Conservation (phyloP, 2,888 invertebrate species). For the Diaperis boleti region DNA sequence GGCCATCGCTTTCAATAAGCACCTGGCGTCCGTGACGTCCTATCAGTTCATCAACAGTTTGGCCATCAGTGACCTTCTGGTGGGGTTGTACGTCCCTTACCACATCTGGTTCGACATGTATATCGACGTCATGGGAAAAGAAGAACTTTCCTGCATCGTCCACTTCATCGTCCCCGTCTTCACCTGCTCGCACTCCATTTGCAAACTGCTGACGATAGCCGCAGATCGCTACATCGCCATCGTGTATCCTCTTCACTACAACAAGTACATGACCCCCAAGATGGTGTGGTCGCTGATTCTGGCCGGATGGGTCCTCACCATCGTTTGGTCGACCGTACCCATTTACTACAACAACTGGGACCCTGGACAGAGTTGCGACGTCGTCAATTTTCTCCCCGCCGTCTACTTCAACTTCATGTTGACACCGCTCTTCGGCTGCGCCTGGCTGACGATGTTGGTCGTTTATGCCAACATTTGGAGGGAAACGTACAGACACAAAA, state of each 20-base stretch:
- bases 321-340: conserved; percentile 76
- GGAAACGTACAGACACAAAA: conserved; percentile 80
- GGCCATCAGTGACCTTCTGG: conserved; percentile 83
- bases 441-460: conserved; percentile 81
- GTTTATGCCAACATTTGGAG: conserved; percentile 84
- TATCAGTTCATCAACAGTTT: conserved; percentile 84
- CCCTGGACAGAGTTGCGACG: conserved; percentile 69
- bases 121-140: conserved; percentile 67
- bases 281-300: conserved; percentile 74
- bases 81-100: conserved; percentile 82
- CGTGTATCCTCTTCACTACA: conserved; percentile 83
- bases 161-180: conserved; percentile 80
- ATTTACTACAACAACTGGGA: conserved; percentile 85
- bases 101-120: conserved; percentile 81
- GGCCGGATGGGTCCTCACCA: conserved; percentile 76
- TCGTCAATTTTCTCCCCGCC: conserved; percentile 70
- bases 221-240: conserved; percentile 85
- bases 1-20: conserved; percentile 78
- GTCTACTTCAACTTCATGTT: conserved; percentile 67
- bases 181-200: conserved; percentile 83
- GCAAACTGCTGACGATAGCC: conserved; percentile 83
- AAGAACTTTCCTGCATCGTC: conserved; percentile 75
- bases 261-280: conserved; percentile 78
- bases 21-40: conserved; percentile 77
- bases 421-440: conserved; percentile 78